Percentiles rank a stretch among this genome's conserved stretches.
Conservation (phyloP, 2,797 vertebrate species). For the Poeciliopsis presidionis region DNA sequence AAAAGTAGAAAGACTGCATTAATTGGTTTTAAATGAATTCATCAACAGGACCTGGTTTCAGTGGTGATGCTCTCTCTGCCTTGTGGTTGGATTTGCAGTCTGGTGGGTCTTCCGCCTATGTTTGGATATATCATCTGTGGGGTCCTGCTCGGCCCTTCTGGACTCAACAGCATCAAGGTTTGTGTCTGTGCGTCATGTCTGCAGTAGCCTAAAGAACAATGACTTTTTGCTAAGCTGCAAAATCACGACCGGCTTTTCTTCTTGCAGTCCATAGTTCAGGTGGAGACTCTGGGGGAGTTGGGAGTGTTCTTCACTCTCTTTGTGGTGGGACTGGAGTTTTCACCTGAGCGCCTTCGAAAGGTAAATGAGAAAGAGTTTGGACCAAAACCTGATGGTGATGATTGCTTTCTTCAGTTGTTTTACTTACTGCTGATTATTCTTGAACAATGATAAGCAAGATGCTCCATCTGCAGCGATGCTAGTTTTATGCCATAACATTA, state of each 20-base stretch:
- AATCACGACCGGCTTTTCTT: conserved; percentile 20
- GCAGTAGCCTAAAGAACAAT: not conserved
- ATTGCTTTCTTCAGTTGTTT: not conserved
- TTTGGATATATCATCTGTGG: conserved; percentile 97
- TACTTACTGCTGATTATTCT: not conserved
- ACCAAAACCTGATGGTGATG: not conserved
- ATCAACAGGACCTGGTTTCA: conserved; percentile 90
- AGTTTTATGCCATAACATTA: not conserved
- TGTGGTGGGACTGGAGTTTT: conserved; percentile 96
- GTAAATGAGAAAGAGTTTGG: conserved; percentile 69
- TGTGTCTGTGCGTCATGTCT: conserved; percentile 9
- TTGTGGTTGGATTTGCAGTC: conserved; percentile 93
- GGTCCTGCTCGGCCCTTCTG: conserved; percentile 96
- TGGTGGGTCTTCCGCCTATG: conserved; percentile 93
- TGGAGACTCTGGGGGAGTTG: conserved; percentile 95
- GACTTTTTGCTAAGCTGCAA: not conserved
- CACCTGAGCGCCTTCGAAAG: conserved; percentile 95
- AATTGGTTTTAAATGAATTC: not conserved
- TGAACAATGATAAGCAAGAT: not conserved
- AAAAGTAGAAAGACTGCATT: not conserved
- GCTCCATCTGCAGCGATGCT: not conserved
- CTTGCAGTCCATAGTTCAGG: conserved; percentile 95
- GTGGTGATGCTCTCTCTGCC: conserved; percentile 95
- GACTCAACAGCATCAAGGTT: conserved; percentile 96
- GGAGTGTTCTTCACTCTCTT: conserved; percentile 98